Base-by-base conservation (phyloP, 2,888 invertebrate genomes). In the Patella depressa region DNA sequence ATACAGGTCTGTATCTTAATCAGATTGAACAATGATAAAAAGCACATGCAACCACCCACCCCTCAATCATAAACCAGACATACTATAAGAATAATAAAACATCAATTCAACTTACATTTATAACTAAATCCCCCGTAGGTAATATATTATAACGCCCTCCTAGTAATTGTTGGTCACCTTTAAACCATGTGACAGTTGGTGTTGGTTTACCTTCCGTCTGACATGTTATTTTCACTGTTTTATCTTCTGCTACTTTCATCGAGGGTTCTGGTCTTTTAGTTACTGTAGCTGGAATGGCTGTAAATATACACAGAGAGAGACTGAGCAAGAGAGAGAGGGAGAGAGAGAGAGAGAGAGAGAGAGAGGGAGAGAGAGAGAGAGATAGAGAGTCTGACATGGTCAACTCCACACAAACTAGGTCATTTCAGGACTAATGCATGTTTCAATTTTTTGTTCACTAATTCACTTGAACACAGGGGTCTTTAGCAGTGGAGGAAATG, bases 181-280 rank as follows among this genome's bases (percentile, higher is more conserved):
- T 87, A 73, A 96, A 94, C 98, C 98, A 99, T 90, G 95, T 96
- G 57, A 99, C 95, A 86, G 94, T 94, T 0, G 99, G 99, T 89
- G 95, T 96, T 24, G 99, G 99, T 5, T 98, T 98, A 78, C 99
- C 99, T 92, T 97, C 96, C 78, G 98, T 97, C 82, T 95, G 94
- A 92, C 99, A 99, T 5, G 85, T 85, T 69, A 91, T 78, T 7
- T 81, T 82, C 17, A 89, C 86, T n/a, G 83, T 80, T 71, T 88
- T 84, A 9, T 84, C 88, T 78, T 89, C 88, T 1, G 90, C 90
- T 2, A 90, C 89, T 76, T 87, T 88, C 76, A 85, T 81, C 29
- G 82, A 79, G n/a, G 83, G 82, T 19, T 82, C 15, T 0, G 98
- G 97, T 5, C 95, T 94, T 88, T 96, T 95, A 75, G 94, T 94